These are phyloP conservation scores for Drosophila pallidifrons DNA, from an alignment of 1,140 invertebrate genomes.

Conservation along the genomic window DNA sequence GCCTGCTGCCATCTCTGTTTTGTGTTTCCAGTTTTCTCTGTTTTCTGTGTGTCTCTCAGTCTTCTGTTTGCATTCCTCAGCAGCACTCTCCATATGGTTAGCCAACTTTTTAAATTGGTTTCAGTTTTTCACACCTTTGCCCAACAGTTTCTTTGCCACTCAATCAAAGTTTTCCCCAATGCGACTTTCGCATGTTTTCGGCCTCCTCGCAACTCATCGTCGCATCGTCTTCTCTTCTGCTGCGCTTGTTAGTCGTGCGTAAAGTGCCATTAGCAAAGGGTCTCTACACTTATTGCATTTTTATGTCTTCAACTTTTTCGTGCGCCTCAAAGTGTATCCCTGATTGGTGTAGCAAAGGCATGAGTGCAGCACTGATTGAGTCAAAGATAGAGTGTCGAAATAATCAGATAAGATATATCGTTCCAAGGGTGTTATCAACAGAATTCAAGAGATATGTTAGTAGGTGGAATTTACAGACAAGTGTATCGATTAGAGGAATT, in stretches of 20 bases:
- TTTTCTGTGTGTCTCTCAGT: not conserved
- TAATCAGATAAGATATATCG: constrained; percentile 1
- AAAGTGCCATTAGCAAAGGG: constrained; percentile 78
- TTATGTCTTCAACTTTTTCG: constrained; percentile 62
- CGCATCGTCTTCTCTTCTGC: constrained; percentile 9
- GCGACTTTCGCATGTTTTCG: constrained; percentile 45
- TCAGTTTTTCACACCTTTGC: constrained; percentile 77
- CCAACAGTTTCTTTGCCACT: constrained; percentile 64
- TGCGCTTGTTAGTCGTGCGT: constrained; percentile 77
- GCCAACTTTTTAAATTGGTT: constrained; percentile 81
- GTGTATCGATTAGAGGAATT: too few species aligned
- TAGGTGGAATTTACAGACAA: too few species aligned
- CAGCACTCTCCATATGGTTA: constrained; percentile 69
- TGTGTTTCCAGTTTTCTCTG: not conserved
- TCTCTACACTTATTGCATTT: constrained; percentile 75
- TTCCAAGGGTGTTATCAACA: not conserved
- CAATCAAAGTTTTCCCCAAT: constrained; percentile 71
- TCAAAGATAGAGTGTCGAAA: constrained; percentile 13
- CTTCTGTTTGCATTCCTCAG: constrained; percentile 25
- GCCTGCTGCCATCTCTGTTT: constrained; percentile 21
- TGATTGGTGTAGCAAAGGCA: constrained; percentile 35
- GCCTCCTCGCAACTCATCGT: not conserved
- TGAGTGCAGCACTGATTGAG: constrained; percentile 29
- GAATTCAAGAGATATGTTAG: not conserved
- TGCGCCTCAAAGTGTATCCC: constrained; percentile 26